Evolutionary conservation across 2,113 vertebrate species (phyloP).

Genomic region (Oryzias celebensis): DNA sequence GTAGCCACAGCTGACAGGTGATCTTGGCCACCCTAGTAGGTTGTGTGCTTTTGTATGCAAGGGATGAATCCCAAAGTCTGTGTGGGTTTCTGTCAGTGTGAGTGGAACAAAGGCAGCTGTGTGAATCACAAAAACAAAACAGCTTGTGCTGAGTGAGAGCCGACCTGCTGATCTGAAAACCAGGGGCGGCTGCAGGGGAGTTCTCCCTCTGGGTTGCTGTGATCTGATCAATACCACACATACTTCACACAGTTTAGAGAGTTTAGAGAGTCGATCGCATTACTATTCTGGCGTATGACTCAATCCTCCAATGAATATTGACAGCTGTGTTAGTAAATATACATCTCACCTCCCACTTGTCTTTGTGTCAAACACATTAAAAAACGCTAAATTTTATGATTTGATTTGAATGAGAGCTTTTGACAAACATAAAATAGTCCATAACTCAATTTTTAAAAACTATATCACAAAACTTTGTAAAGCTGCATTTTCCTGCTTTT

Average conservation of each 20-base stretch:
- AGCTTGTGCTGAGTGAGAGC: slow-evolving; percentile 19
- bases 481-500: too few species aligned
- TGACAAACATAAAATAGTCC: too few species aligned
- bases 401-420: too few species aligned
- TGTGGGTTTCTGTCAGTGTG: slow-evolving; percentile 46
- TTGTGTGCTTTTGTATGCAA: slow-evolving; percentile 58
- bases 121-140: slow-evolving; percentile 56
- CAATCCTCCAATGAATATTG: slow-evolving; percentile 13
- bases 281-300: slow-evolving; percentile 19
- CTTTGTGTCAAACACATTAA: background rate
- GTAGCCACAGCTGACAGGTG: slow-evolving; percentile 52
- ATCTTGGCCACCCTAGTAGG: slow-evolving; percentile 37
- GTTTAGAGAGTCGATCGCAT: too few species aligned
- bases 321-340: slow-evolving; percentile 42
- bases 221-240: slow-evolving; percentile 46
- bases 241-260: slow-evolving; percentile 37
- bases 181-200: slow-evolving; percentile 46
- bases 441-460: too few species aligned
- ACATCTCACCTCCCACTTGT: slow-evolving; percentile 5
- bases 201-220: slow-evolving; percentile 36
- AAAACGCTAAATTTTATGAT: too few species aligned
- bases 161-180: slow-evolving; percentile 45
- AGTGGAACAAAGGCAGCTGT: slow-evolving; percentile 31
- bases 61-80: slow-evolving; percentile 43
- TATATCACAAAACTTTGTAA: too few species aligned